These are phyloP conservation scores for Coleophora flavipennella DNA, from an alignment of 2,888 invertebrate species.

Conservation along the genomic window DNA sequence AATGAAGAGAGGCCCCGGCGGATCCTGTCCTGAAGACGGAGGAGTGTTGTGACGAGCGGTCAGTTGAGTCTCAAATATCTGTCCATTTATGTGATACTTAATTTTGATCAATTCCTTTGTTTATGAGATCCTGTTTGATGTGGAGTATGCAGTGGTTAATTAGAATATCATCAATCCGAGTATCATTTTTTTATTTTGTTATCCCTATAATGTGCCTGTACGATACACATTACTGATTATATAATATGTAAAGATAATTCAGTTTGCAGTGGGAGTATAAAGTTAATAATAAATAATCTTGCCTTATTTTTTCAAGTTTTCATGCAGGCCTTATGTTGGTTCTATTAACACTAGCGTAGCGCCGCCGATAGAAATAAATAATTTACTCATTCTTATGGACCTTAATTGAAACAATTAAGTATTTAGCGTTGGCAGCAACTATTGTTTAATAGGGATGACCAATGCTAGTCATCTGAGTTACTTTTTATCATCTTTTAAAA, in stretches of 20 bases:
- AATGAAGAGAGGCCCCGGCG: constrained; percentile 61
- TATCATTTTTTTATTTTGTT: constrained; percentile 72
- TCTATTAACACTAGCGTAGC: too few relatives aligned
- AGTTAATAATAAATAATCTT: constrained; percentile 54
- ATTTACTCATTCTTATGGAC: too few relatives aligned
- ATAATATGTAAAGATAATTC: constrained; percentile 55
- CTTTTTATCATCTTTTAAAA: too few relatives aligned
- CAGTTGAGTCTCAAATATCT: constrained; percentile 28
- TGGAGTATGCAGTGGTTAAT: constrained; percentile 69
- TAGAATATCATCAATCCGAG: constrained; percentile 66
- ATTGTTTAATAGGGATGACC: too few relatives aligned
- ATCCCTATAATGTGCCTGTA: constrained; percentile 64
- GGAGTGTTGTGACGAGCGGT: constrained; percentile 31
- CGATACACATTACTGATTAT: constrained; percentile 26
- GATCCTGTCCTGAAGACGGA: constrained; percentile 43
- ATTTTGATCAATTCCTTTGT: constrained; percentile 67
- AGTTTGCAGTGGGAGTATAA: constrained; percentile 54
- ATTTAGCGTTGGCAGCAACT: too few relatives aligned
- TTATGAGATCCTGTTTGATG: constrained; percentile 67
- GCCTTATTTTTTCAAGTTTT: constrained; percentile 64
- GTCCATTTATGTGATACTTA: constrained; percentile 27
- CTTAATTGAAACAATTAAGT: too few relatives aligned
- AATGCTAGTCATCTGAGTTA: too few relatives aligned
- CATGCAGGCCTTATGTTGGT: too few relatives aligned
- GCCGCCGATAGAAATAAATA: too few relatives aligned